These are phyloP conservation scores for Orthonyx spaldingii DNA, from an alignment of 2,113 vertebrate species.

Conservation along the genomic window DNA sequence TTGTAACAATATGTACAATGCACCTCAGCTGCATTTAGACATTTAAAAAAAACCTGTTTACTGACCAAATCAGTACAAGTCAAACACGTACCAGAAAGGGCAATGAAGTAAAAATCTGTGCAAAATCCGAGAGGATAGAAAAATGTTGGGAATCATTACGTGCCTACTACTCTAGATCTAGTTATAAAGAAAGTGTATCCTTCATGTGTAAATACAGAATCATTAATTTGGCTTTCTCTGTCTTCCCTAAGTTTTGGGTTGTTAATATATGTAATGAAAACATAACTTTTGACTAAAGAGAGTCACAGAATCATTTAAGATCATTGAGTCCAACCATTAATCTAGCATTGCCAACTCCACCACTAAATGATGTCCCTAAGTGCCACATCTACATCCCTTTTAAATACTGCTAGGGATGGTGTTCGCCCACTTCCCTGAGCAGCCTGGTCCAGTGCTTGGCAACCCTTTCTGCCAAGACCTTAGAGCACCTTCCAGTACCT, in stretches of 20 bases:
- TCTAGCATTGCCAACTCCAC: not conserved
- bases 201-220: not conserved
- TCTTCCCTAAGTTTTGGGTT: not conserved
- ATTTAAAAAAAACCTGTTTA: not conserved
- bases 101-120: not conserved
- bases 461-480: no score
- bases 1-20: not conserved
- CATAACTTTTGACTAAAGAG: not conserved
- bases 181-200: not conserved
- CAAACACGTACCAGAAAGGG: not conserved
- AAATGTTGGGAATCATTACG: not conserved
- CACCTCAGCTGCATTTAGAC: not conserved
- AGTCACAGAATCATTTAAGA: not conserved
- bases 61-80: not conserved
- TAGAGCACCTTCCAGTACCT: not conserved
- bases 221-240: not conserved
- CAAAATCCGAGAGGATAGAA: not conserved
- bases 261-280: not conserved
- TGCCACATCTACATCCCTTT: not conserved
- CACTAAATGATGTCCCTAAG: not conserved
- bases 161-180: not conserved
- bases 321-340: not conserved
- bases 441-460: not conserved
- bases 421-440: not conserved
- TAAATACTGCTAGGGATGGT: not conserved